Conservation (phyloP, 2,113 vertebrate species). For the Dasyurus viverrinus region DNA sequence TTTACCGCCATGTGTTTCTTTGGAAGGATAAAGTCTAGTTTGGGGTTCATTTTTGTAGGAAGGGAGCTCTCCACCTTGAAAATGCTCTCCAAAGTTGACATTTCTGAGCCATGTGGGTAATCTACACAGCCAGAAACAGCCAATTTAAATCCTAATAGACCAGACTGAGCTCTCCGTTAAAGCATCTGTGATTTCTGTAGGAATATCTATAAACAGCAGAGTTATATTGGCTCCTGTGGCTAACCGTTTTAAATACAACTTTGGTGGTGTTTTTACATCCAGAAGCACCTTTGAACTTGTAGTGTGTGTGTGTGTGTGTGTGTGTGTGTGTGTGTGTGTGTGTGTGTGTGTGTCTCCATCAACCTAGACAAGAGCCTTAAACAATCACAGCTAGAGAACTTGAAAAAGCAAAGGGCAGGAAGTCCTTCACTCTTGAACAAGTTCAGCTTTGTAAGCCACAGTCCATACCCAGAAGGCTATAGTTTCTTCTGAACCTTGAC, state of each 20-base stretch:
- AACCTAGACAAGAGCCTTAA: not conserved
- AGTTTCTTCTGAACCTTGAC: constrained; percentile 1
- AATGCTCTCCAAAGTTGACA: not conserved
- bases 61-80: not conserved
- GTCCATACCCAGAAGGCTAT: not conserved
- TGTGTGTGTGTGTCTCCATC: not conserved
- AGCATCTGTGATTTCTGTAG: constrained; percentile 39
- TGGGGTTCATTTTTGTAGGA: not conserved
- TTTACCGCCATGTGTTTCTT: not conserved
- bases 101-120: constrained; percentile 26
- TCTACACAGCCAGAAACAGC: constrained; percentile 8
- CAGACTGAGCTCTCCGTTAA: constrained; percentile 39
- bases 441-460: not conserved
- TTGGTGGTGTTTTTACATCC: constrained; percentile 13
- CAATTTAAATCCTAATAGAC: constrained; percentile 24
- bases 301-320: not conserved
- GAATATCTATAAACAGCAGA: not conserved
- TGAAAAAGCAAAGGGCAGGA: not conserved
- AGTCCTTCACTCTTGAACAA: not conserved
- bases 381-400: not conserved
- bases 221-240: not conserved
- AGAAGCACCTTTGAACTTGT: not conserved
- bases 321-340: not conserved
- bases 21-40: not conserved
- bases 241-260: not conserved